Evolutionary conservation across 1,140 invertebrate genomes (phyloP).

Genomic region (Heliothis subflexa): DNA sequence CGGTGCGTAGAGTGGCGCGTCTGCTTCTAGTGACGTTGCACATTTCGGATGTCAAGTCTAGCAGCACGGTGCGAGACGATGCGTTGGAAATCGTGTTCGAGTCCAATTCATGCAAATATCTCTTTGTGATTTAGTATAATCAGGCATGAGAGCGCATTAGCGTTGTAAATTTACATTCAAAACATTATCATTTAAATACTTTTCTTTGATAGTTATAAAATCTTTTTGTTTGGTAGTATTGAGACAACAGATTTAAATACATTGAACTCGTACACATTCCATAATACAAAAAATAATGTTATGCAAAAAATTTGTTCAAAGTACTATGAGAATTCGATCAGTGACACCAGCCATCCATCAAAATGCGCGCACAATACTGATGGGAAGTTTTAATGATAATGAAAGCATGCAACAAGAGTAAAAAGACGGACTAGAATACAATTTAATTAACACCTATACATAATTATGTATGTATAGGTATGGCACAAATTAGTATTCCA

Average conservation of each 20-base stretch:
- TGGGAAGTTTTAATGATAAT: slow-evolving; percentile 27
- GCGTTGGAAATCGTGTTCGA: slow-evolving; percentile 37
- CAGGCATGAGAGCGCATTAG: slow-evolving; percentile 10
- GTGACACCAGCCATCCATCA: slow-evolving; percentile 44
- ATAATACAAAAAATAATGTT: background rate
- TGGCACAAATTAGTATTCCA: background rate
- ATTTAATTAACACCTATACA: background rate
- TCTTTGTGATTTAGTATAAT: slow-evolving; percentile 21
- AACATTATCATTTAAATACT: slow-evolving; percentile 51
- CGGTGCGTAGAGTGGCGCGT: slow-evolving; percentile 61
- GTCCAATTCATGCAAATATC: slow-evolving; percentile 34
- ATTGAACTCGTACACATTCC: background rate
- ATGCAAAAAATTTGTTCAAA: background rate
- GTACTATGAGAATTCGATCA: slow-evolving; percentile 10
- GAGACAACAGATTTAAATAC: background rate
- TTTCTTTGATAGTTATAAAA: background rate
- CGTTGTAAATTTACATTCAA: slow-evolving; percentile 44
- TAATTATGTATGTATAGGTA: too few species aligned
- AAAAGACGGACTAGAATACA: background rate
- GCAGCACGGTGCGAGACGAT: slow-evolving; percentile 46
- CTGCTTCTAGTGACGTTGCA: slow-evolving; percentile 72
- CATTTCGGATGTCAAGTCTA: slow-evolving; percentile 55
- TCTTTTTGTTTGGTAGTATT: too few species aligned
- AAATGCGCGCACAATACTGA: slow-evolving; percentile 29
- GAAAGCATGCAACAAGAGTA: slow-evolving; percentile 2